Base-by-base conservation (phyloP, 2,797 vertebrate species). In the Malacoctenus gilli region DNA sequence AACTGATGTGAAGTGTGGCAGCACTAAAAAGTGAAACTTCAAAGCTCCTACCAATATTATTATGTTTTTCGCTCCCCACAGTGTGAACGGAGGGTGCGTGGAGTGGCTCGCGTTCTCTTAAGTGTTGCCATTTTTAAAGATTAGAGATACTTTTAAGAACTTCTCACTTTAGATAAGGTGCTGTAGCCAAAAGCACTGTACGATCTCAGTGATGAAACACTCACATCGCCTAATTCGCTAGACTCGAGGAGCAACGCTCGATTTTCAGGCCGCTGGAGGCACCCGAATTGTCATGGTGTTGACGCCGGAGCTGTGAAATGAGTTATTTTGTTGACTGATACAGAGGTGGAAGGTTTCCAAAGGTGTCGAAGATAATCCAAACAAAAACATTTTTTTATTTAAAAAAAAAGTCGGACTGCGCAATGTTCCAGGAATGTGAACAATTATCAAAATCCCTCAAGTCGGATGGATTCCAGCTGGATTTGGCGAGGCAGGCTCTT, bases 371-470 rank as follows among this genome's bases (percentile, higher is more conserved):
- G 59, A 61, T 30, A 48, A 32, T 39, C 42, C 9, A 21, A 51
- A 75, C n/a, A n/a, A n/a, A n/a, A n/a, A n/a, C n/a, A n/a, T n/a
- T n/a, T n/a, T n/a, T n/a, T n/a, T n/a, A n/a, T n/a, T n/a, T n/a
- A n/a, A n/a, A n/a, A n/a, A n/a, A n/a, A n/a, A n/a, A n/a, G n/a
- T n/a, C n/a, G n/a, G n/a, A n/a, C n/a, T n/a, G n/a, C n/a, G n/a
- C n/a, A n/a, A n/a, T n/a, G n/a, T 37, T 74, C 59, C 65, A 73
- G 44, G 52, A 79, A 83, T 64, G n/a, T 73, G 55, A 80, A 74
- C 64, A 80, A 83, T 82, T 66, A 79, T 75, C 36, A 46, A 75
- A 77, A 77, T 65, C 71, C 75, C 73, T 75, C 43, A 63, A 83
- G 66, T 19, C 72, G 79, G 72, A 80, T 19, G 44, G 50, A 57